phyloP scores from a whole-genome alignment of 2,888 invertebrate genomes.

The Chydorus sphaericus region DNA sequence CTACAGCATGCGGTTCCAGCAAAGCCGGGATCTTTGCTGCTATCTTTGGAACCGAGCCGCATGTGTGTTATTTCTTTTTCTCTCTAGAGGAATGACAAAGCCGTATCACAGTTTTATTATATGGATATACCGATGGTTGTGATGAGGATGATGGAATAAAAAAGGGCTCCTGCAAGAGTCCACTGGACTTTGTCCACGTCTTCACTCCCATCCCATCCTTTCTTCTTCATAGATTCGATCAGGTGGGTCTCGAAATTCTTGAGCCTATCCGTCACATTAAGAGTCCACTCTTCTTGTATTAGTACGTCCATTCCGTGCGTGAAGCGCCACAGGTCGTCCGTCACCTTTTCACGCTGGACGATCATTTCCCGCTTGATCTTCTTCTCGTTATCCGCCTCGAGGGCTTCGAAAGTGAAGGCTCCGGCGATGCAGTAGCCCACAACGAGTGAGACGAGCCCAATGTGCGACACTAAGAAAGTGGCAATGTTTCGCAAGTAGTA shows the following conservation, averaged over 20 bases:
- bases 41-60: no score
- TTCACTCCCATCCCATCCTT: slow-evolving; percentile 75
- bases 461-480: slow-evolving; percentile 75
- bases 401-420: slow-evolving; percentile 59
- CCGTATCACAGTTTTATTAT: no score
- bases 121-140: slow-evolving; percentile 90
- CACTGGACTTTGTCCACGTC: slow-evolving; percentile 45
- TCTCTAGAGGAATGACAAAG: no score
- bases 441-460: slow-evolving; percentile 70
- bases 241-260: slow-evolving; percentile 52
- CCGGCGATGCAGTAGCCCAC: slow-evolving; percentile 80
- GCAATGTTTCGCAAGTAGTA: slow-evolving; percentile 63
- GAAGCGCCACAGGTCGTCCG: slow-evolving; percentile 61
- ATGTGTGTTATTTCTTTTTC: no score
- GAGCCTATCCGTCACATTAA: slow-evolving; percentile 42
- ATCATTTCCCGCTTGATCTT: slow-evolving; percentile 64
- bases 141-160: slow-evolving; percentile 91
- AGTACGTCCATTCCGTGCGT: slow-evolving; percentile 47
- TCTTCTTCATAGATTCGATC: slow-evolving; percentile 65
- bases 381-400: slow-evolving; percentile 19
- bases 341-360: slow-evolving; percentile 53
- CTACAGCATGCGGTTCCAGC: no score
- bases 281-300: slow-evolving; percentile 64
- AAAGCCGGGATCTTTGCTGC: no score
- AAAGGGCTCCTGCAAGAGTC: slow-evolving; percentile 76